phyloP scores from a whole-genome alignment of 2,797 vertebrate genomes.

The Champsocephalus esox region DNA sequence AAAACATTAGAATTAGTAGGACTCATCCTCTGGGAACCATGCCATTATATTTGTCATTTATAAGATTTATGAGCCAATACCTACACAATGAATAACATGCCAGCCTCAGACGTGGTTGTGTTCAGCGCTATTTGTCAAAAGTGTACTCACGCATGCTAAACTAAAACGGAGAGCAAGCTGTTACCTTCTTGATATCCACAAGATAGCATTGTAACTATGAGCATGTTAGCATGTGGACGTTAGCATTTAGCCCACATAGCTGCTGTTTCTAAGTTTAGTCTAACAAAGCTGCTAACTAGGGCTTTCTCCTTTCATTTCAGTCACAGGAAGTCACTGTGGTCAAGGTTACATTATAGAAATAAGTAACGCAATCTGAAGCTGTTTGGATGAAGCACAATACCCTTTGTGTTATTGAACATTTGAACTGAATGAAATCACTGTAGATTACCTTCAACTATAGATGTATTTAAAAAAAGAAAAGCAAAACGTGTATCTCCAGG shows the following conservation, averaged over 20 bases:
- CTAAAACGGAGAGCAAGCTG: too few species aligned
- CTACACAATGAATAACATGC: too few species aligned
- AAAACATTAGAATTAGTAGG: too few species aligned
- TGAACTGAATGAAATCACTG: background rate
- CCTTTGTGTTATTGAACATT: background rate
- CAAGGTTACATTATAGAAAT: background rate
- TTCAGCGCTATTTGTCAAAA: too few species aligned
- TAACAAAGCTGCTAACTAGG: background rate
- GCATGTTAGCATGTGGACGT: background rate
- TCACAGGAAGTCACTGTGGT: constrained; percentile 3
- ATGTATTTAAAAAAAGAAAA: background rate
- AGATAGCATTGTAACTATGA: background rate
- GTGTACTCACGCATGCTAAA: too few species aligned
- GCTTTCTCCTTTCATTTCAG: too few species aligned
- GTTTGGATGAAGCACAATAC: background rate
- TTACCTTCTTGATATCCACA: background rate
- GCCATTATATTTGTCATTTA: too few species aligned
- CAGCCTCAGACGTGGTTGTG: too few species aligned
- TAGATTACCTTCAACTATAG: background rate
- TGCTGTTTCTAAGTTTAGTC: background rate
- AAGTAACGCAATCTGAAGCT: background rate
- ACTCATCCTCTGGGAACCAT: background rate
- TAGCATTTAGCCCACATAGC: background rate
- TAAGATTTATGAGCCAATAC: too few species aligned
- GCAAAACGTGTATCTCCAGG: fast-evolving